These are phyloP conservation scores for Scopus umbretta DNA, from an alignment of 2,113 vertebrate species.

Conservation along the genomic window DNA sequence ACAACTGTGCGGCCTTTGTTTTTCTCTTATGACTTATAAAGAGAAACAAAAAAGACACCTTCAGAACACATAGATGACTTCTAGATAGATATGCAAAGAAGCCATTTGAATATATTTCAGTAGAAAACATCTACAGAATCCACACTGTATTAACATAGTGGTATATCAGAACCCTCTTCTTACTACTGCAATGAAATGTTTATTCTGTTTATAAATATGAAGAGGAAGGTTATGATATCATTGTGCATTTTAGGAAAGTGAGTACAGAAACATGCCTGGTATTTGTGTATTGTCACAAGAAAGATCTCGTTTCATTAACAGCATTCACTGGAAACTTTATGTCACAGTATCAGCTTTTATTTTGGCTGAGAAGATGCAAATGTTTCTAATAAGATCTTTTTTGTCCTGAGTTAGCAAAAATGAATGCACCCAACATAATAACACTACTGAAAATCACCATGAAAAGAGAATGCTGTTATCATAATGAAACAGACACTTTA, in stretches of 20 bases:
- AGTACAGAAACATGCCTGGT: not conserved
- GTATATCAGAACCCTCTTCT: not conserved
- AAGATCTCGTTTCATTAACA: not conserved
- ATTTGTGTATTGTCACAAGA: not conserved
- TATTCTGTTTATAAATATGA: not conserved
- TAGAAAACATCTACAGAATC: not conserved
- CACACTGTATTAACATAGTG: not conserved
- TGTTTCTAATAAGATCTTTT: not conserved
- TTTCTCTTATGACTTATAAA: not conserved
- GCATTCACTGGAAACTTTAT: not conserved
- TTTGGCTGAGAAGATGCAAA: not conserved
- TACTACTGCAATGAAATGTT: not conserved
- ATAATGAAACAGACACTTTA: not conserved
- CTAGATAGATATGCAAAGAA: not conserved
- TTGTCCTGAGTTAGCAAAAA: not conserved
- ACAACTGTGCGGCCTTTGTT: not conserved
- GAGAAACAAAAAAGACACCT: not conserved
- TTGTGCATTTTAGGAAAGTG: not conserved
- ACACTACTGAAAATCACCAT: not conserved
- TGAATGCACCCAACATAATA: not conserved
- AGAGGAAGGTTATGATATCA: not conserved
- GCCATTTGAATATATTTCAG: not conserved
- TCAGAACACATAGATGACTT: not conserved
- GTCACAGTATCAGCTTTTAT: not conserved
- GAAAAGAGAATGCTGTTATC: not conserved